phyloP scores from a whole-genome alignment of 2,797 vertebrate genomes.

The Sebastes oblongus region DNA sequence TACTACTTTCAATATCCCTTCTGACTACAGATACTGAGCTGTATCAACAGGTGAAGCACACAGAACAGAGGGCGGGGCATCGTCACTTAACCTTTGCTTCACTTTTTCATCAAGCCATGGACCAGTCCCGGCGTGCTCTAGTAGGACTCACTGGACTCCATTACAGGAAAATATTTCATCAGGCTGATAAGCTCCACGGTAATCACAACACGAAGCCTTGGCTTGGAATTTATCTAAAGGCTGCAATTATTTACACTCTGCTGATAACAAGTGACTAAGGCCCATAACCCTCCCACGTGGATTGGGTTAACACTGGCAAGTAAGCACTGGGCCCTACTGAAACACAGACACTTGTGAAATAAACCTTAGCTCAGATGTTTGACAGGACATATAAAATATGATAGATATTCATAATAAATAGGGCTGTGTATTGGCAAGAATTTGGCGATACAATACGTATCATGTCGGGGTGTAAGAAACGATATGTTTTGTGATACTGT shows the following conservation, averaged over 20 bases:
- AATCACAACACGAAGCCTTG: constrained; percentile 41
- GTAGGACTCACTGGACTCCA: background rate
- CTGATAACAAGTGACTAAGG: constrained; percentile 58
- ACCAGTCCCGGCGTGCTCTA: background rate
- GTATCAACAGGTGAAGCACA: constrained; percentile 35
- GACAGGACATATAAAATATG: too few species aligned
- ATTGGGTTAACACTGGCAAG: constrained; percentile 8
- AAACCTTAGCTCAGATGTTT: background rate
- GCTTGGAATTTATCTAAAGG: constrained; percentile 61
- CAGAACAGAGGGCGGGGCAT: background rate
- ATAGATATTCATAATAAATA: too few species aligned
- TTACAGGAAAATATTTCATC: constrained; percentile 42
- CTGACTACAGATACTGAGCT: background rate
- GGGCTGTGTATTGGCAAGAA: too few species aligned
- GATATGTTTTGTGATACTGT: too few species aligned
- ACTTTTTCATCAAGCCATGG: constrained; percentile 10
- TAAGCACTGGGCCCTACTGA: background rate
- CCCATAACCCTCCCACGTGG: constrained; percentile 6
- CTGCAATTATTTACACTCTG: constrained; percentile 66
- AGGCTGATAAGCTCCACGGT: constrained; percentile 47
- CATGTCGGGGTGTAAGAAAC: too few species aligned
- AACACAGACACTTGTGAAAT: constrained; percentile 25
- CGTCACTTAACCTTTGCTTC: constrained; percentile 22
- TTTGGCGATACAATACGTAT: too few species aligned
- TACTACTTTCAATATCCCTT: background rate